Base-by-base conservation (phyloP, 2,888 invertebrate species). In the Aromia moschata region DNA sequence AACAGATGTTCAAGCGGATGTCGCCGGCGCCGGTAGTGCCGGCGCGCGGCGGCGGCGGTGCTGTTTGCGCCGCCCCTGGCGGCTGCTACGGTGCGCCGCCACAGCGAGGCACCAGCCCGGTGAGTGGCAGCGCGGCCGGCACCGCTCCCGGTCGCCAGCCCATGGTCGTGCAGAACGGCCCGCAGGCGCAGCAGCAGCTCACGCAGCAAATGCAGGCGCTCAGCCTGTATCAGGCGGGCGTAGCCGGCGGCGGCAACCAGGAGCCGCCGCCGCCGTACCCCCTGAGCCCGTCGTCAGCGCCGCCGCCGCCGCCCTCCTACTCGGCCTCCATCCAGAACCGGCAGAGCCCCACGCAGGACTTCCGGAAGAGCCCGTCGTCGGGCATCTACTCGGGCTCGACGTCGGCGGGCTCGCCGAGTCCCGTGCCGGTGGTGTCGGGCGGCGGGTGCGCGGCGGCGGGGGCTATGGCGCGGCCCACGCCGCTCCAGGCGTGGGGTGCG, bases 191-290 rank as follows among this genome's bases (percentile, higher is more conserved):
- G 77, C 94, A 94, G 73, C 94, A 94, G 79, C 83, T 95, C 51
- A 85, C 89, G 53, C 94, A 94, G 79, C 94, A 94, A 79, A 92
- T 95, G 81, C 94, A 94, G 81, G 93, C 92, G 16, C 83, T 94
- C 62, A 90, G 86, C 75, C 85, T 94, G 68, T 92, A 91, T 78
- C 89, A 89, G 72, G 84, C 84, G 60, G 84, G 84, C 40, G 84
- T 83, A 3, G 82, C 84, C 17, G 82, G 84, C 30, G 84, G 84
- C 40, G 84, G 86, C 17, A 89, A 88, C 72, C 88, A 89, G 11
- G 91, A 82, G n/a, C 83, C 84, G 4, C 84, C 84, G 11, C 85
- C 83, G 68, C 84, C 84, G n/a, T 79, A 84, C 20, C 83, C 83
- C 45, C 79, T 83, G 1, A 78, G 83, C 5, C 82, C 82, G 12